Conservation (phyloP, 1,140 invertebrate genomes). For the Zaprionus africanus region DNA sequence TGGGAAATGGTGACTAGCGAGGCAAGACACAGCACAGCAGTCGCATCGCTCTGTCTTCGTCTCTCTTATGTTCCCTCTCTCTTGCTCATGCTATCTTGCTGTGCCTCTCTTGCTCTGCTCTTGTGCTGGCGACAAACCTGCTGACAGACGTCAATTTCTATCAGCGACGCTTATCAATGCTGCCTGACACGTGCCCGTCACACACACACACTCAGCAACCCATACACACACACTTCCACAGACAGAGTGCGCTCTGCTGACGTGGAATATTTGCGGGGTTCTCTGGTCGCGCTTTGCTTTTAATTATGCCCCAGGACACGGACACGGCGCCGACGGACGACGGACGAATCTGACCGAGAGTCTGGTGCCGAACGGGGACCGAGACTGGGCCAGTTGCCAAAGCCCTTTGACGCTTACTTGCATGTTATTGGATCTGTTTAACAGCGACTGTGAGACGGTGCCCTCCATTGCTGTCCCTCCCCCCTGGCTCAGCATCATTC, state of each 20-base stretch:
- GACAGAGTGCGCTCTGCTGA: slow-evolving; percentile 13
- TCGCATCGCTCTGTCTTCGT: neutral
- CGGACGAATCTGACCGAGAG: neutral
- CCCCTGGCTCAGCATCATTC: slow-evolving; percentile 1
- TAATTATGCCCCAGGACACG: slow-evolving; percentile 32
- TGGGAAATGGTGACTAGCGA: slow-evolving; percentile 7
- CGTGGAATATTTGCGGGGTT: slow-evolving; percentile 23
- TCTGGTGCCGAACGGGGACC: neutral
- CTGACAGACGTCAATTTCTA: slow-evolving; percentile 47
- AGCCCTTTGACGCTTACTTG: slow-evolving; percentile 54
- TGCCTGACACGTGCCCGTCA: slow-evolving; percentile 32
- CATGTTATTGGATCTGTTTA: slow-evolving; percentile 72
- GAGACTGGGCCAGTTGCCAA: slow-evolving; percentile 48
- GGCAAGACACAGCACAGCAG: neutral
- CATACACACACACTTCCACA: slow-evolving; percentile 3
- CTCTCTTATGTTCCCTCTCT: neutral
- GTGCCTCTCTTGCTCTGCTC: neutral
- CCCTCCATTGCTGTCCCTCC: neutral
- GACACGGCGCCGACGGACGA: neutral
- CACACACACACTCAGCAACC: neutral
- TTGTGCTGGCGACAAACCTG: slow-evolving; percentile 27
- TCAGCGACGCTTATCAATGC: slow-evolving; percentile 46
- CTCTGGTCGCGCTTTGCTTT: slow-evolving; percentile 39
- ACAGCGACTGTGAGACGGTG: slow-evolving; percentile 29
- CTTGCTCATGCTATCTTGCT: neutral